Percentiles rank a stretch among this genome's conserved stretches.
These are phyloP conservation scores for Patagioenas fasciata DNA, from an alignment of 2,113 vertebrate genomes.

Conservation along the genomic window DNA sequence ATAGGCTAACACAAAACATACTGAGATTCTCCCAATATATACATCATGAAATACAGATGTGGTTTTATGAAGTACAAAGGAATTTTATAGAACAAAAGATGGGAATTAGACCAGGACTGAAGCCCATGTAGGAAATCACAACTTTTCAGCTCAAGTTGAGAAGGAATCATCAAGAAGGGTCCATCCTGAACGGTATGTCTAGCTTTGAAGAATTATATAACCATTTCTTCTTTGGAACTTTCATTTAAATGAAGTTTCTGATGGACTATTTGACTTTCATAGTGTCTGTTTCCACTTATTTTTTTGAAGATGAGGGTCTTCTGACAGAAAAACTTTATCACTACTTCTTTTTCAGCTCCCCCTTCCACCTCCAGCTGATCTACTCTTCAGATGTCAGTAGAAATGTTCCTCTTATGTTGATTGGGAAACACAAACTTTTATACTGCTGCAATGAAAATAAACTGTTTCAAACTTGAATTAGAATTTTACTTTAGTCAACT, in stretches of 20 bases:
- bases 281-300: neutral
- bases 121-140: neutral
- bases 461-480: neutral
- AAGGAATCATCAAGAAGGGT: neutral
- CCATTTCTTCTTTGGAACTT: neutral
- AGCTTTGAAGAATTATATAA: neutral
- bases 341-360: neutral
- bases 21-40: neutral
- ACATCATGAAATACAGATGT: fast-evolving
- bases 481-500: neutral
- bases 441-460: neutral
- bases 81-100: neutral
- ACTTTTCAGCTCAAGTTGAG: neutral
- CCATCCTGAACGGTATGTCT: neutral
- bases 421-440: neutral
- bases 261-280: neutral
- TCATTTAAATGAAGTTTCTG: neutral
- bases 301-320: neutral
- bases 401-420: neutral
- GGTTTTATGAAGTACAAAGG: neutral
- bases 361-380: neutral
- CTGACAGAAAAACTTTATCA: neutral
- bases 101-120: neutral
- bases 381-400: neutral
- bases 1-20: neutral